Conservation (phyloP, 2,888 invertebrate species). For the Trachelus troglodyta region DNA sequence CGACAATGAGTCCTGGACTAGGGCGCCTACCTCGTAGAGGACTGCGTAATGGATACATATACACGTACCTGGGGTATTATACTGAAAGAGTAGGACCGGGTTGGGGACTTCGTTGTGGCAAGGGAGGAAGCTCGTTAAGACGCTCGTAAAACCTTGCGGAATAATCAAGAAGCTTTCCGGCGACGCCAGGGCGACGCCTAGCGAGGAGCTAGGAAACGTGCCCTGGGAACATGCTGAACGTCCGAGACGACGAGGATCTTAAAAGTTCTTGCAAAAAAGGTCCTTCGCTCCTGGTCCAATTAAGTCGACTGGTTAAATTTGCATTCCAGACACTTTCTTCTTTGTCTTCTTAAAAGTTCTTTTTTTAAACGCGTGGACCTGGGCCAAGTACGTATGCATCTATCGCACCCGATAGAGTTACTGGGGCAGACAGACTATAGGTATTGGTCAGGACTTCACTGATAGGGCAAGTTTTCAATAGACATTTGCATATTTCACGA, state of each 20-base stretch:
- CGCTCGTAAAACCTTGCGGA: background rate
- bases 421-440: background rate
- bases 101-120: background rate
- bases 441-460: background rate
- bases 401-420: background rate
- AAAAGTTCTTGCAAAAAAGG: background rate
- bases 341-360: background rate
- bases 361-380: background rate
- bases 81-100: background rate
- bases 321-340: background rate
- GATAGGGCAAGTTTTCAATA: background rate
- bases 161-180: background rate
- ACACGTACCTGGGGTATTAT: background rate
- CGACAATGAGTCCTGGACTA: background rate
- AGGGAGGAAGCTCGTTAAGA: background rate
- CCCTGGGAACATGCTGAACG: background rate
- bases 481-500: background rate
- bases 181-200: background rate
- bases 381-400: background rate
- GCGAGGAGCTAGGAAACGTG: background rate
- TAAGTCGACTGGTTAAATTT: background rate
- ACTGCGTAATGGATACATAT: background rate
- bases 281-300: background rate
- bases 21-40: background rate
- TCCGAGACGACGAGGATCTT: background rate